These are phyloP conservation scores for Hirtodrosophila histrioides DNA, from an alignment of 2,888 invertebrate genomes.

Conservation along the genomic window DNA sequence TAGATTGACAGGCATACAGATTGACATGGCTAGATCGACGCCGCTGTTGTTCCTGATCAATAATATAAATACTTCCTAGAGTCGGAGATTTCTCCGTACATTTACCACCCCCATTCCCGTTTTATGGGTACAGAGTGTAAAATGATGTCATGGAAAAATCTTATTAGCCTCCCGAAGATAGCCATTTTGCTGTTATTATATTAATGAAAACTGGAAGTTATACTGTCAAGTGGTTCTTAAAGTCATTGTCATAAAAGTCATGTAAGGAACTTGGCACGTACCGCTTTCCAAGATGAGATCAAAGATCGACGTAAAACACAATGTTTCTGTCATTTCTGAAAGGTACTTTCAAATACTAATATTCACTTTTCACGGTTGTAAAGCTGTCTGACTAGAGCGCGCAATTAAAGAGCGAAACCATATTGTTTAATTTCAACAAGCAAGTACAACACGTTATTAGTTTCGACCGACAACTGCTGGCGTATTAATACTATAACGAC, in stretches of 20 bases:
- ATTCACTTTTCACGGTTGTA: conserved; percentile 24
- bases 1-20: too few relatives aligned
- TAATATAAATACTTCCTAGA: too few relatives aligned
- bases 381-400: conserved; percentile 25
- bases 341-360: conserved; percentile 12
- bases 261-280: conserved; percentile 38
- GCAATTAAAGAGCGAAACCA: conserved; percentile 38
- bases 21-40: too few relatives aligned
- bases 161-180: too few relatives aligned
- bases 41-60: too few relatives aligned
- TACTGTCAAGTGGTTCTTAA: background rate
- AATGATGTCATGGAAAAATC: too few relatives aligned
- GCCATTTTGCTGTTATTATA: too few relatives aligned
- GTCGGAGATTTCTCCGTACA: too few relatives aligned
- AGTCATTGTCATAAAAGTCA: background rate
- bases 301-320: conserved; percentile 74
- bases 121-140: too few relatives aligned
- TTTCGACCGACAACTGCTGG: conserved; percentile 54
- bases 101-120: too few relatives aligned
- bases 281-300: conserved; percentile 73
- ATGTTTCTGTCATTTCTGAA: conserved; percentile 61
- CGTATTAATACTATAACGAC: conserved; percentile 43
- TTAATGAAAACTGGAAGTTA: background rate
- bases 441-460: conserved; percentile 46
- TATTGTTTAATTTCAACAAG: conserved; percentile 34